Base-by-base conservation (phyloP, 2,797 vertebrate genomes). In the Lepidocolaptes lacrymiger region DNA sequence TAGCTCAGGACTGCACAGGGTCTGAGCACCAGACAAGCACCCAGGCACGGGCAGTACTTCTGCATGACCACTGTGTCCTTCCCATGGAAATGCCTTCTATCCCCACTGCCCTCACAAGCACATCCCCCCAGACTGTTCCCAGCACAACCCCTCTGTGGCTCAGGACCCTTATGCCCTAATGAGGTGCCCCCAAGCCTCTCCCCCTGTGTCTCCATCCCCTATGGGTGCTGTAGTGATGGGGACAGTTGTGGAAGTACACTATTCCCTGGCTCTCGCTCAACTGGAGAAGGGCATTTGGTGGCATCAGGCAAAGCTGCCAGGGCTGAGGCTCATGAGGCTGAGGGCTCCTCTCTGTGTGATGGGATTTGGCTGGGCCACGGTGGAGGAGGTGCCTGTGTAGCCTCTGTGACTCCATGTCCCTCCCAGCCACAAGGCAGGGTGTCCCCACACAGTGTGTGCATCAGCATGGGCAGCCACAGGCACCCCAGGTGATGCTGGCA, bases 401-500 rank as follows among this genome's bases (percentile, higher is more conserved):
- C 12, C 5, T 4, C 26, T 22, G 18, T 48, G 21, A 43, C 12
- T 27, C 26, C 6, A 1, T 7, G 12, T 43, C 1, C 24, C 19
- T 3, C 12, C 9, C 32, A 56, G 5, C 5, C 59, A 5, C 3
- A 3, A 4, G 1, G 2, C 63, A 78, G 14, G 6, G 0, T 23
- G 49, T 58, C 48, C 37, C 68, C 19, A 11, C 51, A 18, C 4
- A 3, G 27, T 21, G 8, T 39, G 21, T 26, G 14, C 27, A 21
- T 9, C 23, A 21, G 24, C 44, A 11, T 3, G 0, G 0, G 30
- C 48, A 54, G 36, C 43, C 36, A 32, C 1, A 1, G 58, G 41
- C 5, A 32, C 3, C n/a, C 21, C 0, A 0, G 41, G 44, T 7
- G 7, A 12, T 9, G 56, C n/a, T 3, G 8, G 13, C 51, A 24